These are phyloP conservation scores for Helostoma temminkii DNA, from an alignment of 2,797 vertebrate genomes.

Conservation along the genomic window DNA sequence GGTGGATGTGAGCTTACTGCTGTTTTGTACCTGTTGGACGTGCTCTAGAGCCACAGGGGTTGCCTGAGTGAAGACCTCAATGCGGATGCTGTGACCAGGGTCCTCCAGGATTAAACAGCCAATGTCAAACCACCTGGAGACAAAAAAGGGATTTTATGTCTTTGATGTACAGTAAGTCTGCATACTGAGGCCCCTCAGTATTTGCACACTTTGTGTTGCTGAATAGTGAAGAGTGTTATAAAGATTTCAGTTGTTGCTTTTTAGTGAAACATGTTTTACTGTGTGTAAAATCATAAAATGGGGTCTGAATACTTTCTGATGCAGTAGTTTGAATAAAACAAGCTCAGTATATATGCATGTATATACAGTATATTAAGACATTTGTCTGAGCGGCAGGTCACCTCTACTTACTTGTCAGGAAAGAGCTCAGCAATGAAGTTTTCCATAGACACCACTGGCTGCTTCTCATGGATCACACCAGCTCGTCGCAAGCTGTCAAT, in stretches of 20 bases:
- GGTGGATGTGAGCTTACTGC: no score
- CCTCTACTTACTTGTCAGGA: slow-evolving; percentile 91
- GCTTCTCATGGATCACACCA: slow-evolving; percentile 94
- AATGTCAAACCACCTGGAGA: slow-evolving; percentile 95
- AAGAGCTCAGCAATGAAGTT: slow-evolving; percentile 96
- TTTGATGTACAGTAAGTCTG: neutral
- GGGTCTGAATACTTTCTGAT: no score
- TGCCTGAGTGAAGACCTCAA: slow-evolving; percentile 94
- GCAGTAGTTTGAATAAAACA: neutral
- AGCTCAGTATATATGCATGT: no score
- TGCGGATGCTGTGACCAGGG: slow-evolving; percentile 87
- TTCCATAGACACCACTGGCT: slow-evolving; percentile 94
- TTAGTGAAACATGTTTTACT: no score
- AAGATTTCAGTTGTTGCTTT: no score
- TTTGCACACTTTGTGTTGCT: no score
- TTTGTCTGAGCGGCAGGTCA: no score
- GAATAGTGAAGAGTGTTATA: no score
- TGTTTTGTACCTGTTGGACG: slow-evolving; percentile 89
- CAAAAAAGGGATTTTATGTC: neutral
- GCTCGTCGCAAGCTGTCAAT: slow-evolving; percentile 91
- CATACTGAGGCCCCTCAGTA: neutral
- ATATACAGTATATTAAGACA: no score
- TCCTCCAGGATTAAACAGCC: slow-evolving; percentile 96
- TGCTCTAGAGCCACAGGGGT: slow-evolving; percentile 91
- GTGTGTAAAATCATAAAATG: no score